Conservation (phyloP, 2,888 invertebrate species). For the Amorpha juglandis region DNA sequence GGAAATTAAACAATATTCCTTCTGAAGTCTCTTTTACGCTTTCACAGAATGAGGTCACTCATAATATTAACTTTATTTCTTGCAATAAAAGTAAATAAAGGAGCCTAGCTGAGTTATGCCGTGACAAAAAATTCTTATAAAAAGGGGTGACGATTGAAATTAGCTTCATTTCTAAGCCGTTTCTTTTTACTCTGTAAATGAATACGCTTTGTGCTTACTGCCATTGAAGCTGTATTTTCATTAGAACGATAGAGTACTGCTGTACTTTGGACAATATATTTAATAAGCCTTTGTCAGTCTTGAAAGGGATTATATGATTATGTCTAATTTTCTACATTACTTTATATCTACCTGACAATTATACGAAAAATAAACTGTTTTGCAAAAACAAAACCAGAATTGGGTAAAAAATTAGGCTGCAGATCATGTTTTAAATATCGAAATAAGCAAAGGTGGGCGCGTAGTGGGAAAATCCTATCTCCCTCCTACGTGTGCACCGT, state of each 20-base stretch:
- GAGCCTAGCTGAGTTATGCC: neutral
- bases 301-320: no score
- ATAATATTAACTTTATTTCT: neutral
- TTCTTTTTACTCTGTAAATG: neutral
- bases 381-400: no score
- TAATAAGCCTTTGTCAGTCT: neutral
- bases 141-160: slow-evolving; percentile 3
- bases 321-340: no score
- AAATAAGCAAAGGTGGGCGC: no score
- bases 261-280: no score
- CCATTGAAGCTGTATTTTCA: slow-evolving; percentile 13
- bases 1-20: slow-evolving; percentile 19
- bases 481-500: no score
- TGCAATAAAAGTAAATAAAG: slow-evolving; percentile 12
- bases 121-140: neutral
- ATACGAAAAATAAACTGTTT: no score
- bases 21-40: slow-evolving; percentile 5
- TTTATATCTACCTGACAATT: no score
- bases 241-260: neutral
- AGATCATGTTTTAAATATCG: no score
- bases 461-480: no score
- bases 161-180: neutral
- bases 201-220: neutral
- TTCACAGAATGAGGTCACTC: slow-evolving; percentile 15
- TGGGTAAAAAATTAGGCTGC: no score